Conservation (phyloP, 2,113 vertebrate genomes). For the Piprites chloris region DNA sequence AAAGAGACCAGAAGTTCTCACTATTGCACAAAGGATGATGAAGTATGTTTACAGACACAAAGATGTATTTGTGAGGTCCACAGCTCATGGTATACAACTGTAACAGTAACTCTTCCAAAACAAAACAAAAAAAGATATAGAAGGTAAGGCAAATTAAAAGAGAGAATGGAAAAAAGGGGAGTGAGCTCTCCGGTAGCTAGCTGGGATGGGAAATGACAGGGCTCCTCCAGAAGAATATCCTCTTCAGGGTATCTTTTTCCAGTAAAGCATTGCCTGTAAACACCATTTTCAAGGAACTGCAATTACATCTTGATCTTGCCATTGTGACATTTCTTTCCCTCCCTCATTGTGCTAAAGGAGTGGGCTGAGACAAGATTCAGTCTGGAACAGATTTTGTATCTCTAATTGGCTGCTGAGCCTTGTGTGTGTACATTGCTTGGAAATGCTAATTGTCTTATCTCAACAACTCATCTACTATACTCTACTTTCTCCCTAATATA, state of each 20-base stretch:
- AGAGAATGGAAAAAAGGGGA: background rate
- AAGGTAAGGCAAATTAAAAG: background rate
- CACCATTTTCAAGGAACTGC: background rate
- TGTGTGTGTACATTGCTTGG: background rate
- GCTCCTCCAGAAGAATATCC: background rate
- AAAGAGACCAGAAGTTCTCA: background rate
- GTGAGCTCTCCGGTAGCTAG: rapidly evolving
- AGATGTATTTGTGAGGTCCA: background rate
- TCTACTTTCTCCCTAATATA: background rate
- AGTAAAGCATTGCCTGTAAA: background rate
- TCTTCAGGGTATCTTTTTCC: background rate
- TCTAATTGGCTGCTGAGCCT: background rate
- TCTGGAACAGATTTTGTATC: background rate
- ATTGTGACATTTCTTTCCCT: background rate
- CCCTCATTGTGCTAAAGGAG: background rate
- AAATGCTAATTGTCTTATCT: background rate
- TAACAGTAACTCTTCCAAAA: background rate
- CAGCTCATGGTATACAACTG: background rate
- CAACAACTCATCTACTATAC: background rate
- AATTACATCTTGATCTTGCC: background rate
- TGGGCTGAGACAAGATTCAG: background rate
- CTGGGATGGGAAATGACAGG: background rate
- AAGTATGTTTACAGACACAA: background rate
- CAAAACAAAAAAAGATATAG: background rate
- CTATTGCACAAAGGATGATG: background rate